Conservation (phyloP, 2,797 vertebrate genomes). For the Cyprinodon diabolis region DNA sequence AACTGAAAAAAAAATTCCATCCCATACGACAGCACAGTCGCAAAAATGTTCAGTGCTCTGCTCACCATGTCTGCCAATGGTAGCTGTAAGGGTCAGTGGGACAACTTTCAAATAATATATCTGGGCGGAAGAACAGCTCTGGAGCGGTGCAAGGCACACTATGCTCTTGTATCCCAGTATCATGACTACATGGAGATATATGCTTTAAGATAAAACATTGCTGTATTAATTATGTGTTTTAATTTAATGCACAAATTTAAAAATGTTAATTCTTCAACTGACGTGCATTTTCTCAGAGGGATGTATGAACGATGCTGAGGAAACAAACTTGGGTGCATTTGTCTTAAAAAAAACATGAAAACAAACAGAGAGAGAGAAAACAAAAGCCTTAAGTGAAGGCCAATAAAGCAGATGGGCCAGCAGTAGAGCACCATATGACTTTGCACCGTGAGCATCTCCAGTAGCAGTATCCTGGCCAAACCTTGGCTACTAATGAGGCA, state of each 20-base stretch:
- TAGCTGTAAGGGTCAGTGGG: no score
- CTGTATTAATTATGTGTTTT: no score
- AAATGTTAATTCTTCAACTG: neutral
- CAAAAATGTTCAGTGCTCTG: no score
- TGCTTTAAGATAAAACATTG: no score
- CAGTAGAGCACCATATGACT: slow-evolving; percentile 73
- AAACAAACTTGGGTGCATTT: slow-evolving; percentile 2
- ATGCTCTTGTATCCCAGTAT: no score
- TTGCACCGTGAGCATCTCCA: slow-evolving; percentile 65
- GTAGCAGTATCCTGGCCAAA: slow-evolving; percentile 63
- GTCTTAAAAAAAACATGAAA: slow-evolving; percentile 17
- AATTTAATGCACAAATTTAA: no score
- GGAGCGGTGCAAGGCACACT: no score
- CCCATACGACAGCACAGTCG: no score
- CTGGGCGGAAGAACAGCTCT: no score
- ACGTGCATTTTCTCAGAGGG: neutral
- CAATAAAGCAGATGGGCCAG: slow-evolving; percentile 72
- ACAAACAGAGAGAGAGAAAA: slow-evolving; percentile 24
- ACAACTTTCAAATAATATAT: no score
- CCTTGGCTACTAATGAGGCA: slow-evolving; percentile 74
- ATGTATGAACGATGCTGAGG: neutral
- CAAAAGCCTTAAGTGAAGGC: slow-evolving; percentile 47
- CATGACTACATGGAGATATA: neutral
- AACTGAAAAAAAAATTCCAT: no score
- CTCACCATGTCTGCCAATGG: no score